Evolutionary conservation across 2,888 invertebrate species (phyloP).

Genomic region (Hydrotaea cyrtoneurina): DNA sequence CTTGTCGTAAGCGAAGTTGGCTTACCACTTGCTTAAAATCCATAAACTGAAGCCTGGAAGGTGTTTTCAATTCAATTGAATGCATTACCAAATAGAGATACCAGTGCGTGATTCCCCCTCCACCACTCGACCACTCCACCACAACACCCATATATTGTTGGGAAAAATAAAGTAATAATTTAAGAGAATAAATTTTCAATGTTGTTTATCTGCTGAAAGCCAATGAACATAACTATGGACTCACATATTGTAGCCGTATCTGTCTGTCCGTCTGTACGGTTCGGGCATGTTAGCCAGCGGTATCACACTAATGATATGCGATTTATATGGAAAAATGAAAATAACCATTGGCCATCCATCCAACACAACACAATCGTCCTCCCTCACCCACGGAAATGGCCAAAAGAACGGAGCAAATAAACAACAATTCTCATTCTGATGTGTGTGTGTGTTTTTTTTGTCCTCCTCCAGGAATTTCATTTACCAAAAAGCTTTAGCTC

Average conservation of each 20-base stretch:
- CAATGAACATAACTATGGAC: slow-evolving; percentile 23
- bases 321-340: slow-evolving; percentile 58
- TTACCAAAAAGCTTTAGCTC: slow-evolving; percentile 78
- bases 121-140: not conserved
- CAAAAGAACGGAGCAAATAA: not conserved
- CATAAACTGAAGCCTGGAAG: slow-evolving; percentile 36
- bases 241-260: not conserved
- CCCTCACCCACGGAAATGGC: slow-evolving; percentile 41
- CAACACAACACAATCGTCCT: slow-evolving; percentile 25
- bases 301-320: slow-evolving; percentile 63
- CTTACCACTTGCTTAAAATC: not conserved
- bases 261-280: not conserved
- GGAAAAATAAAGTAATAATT: slow-evolving; percentile 60
- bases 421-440: not conserved
- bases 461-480: slow-evolving; percentile 74
- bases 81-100: slow-evolving; percentile 55
- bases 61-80: slow-evolving; percentile 44
- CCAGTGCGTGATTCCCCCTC: not conserved
- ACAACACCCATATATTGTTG: slow-evolving; percentile 15
- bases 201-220: slow-evolving; percentile 43
- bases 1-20: no score
- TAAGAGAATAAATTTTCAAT: slow-evolving; percentile 50
- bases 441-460: slow-evolving; percentile 5
- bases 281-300: not conserved
- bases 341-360: slow-evolving; percentile 61